These are phyloP conservation scores for Redunca redunca DNA, from an alignment of 2,113 vertebrate species.

Conservation along the genomic window DNA sequence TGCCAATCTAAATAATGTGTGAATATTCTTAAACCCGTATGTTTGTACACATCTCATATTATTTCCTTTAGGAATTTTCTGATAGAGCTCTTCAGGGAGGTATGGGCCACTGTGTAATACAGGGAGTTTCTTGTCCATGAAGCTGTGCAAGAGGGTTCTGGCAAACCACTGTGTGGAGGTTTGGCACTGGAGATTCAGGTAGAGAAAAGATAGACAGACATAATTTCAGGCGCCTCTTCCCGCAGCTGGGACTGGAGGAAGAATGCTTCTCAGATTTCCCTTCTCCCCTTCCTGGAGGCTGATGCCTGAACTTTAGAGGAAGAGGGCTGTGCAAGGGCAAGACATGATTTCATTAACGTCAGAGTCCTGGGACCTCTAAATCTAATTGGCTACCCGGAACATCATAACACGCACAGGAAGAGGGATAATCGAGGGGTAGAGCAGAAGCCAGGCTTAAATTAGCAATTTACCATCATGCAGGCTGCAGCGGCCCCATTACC, in stretches of 20 bases:
- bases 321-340: slow-evolving; percentile 15
- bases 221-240: not conserved
- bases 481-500: not conserved
- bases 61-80: not conserved
- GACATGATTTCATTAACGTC: slow-evolving; percentile 62
- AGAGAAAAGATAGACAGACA: not conserved
- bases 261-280: not conserved
- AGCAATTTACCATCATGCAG: not conserved
- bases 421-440: slow-evolving; percentile 33
- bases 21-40: not conserved
- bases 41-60: not conserved
- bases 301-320: slow-evolving; percentile 40
- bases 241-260: not conserved
- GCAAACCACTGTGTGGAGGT: not conserved
- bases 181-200: not conserved
- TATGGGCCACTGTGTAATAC: not conserved
- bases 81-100: not conserved
- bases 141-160: not conserved
- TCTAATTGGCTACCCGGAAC: slow-evolving; percentile 60
- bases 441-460: slow-evolving; percentile 50
- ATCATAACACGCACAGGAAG: slow-evolving; percentile 59
- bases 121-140: not conserved
- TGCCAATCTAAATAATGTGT: not conserved
- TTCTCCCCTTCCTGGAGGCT: not conserved
- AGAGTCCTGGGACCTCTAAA: slow-evolving; percentile 58